phyloP scores from a whole-genome alignment of 2,113 vertebrate genomes.

The Crotophaga sulcirostris region DNA sequence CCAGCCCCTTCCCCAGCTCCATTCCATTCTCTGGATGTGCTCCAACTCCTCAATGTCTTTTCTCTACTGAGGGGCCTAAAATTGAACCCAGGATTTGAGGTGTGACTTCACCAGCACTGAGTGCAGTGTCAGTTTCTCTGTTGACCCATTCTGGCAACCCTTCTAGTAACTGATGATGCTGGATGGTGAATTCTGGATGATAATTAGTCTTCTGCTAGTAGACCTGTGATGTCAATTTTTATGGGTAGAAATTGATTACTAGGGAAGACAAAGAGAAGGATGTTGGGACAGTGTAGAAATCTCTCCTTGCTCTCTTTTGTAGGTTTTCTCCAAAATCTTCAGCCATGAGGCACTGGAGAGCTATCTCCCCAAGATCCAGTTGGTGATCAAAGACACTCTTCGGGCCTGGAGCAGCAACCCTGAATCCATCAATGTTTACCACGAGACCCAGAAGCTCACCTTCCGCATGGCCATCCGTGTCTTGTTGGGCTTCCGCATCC shows the following conservation, averaged over 20 bases:
- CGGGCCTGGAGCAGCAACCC: conserved; percentile 92
- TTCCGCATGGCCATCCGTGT: conserved; percentile 96
- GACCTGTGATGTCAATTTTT: accelerated
- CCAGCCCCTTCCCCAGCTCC: too few species aligned
- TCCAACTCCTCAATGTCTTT: too few species aligned
- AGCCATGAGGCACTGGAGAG: conserved; percentile 94
- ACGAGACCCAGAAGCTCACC: conserved; percentile 91
- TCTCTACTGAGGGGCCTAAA: too few species aligned
- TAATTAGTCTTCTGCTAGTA: accelerated
- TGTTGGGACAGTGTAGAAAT: accelerated
- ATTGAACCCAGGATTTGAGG: too few species aligned
- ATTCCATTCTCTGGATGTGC: too few species aligned
- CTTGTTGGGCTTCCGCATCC: conserved; percentile 92
- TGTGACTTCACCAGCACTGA: too few species aligned
- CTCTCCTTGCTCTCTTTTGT: neutral
- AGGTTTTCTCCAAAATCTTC: conserved; percentile 98
- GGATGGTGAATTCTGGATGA: neutral
- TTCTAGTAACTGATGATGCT: neutral
- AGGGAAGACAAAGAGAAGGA: accelerated
- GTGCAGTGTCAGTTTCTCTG: neutral
- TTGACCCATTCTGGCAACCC: neutral
- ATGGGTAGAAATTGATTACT: neutral
- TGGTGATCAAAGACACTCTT: conserved; percentile 94
- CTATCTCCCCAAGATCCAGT: conserved; percentile 96
- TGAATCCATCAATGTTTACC: conserved; percentile 93